phyloP scores from a whole-genome alignment of 2,888 invertebrate genomes.

The Patella caerulea region DNA sequence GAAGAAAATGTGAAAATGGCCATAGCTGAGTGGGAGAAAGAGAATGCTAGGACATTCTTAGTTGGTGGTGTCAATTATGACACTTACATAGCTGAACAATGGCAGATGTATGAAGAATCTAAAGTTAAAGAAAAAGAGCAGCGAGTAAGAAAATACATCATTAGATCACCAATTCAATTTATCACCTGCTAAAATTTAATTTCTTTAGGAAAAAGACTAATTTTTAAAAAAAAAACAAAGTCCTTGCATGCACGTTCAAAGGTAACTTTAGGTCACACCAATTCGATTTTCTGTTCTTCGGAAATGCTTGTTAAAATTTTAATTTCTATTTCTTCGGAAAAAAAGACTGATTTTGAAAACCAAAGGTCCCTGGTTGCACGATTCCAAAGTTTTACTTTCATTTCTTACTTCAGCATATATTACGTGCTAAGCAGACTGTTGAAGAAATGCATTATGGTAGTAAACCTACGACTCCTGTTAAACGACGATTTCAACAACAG shows the following conservation, averaged over 20 bases:
- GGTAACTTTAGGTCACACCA: too few relatives aligned
- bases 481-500: constrained; percentile 56
- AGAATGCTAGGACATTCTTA: constrained; percentile 57
- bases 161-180: too few relatives aligned
- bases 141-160: constrained; percentile 52
- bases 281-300: too few relatives aligned
- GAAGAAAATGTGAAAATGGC: constrained; percentile 63
- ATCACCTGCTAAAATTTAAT: too few relatives aligned
- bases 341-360: too few relatives aligned
- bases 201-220: too few relatives aligned
- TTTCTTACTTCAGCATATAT: constrained; percentile 54
- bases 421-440: constrained; percentile 61
- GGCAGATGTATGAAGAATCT: constrained; percentile 57
- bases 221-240: too few relatives aligned
- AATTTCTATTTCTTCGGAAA: too few relatives aligned
- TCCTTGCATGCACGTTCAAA: too few relatives aligned
- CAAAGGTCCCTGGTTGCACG: too few relatives aligned
- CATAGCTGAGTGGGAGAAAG: constrained; percentile 64
- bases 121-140: constrained; percentile 67
- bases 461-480: constrained; percentile 57
- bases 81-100: constrained; percentile 61
- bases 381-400: too few relatives aligned
- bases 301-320: too few relatives aligned
- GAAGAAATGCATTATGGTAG: constrained; percentile 68
- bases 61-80: constrained; percentile 63